A percentile compares a stretch with the other conserved stretches of the same genome.
Evolutionary conservation across 2,113 vertebrate species (phyloP).

Genomic region (Passer montanus): DNA sequence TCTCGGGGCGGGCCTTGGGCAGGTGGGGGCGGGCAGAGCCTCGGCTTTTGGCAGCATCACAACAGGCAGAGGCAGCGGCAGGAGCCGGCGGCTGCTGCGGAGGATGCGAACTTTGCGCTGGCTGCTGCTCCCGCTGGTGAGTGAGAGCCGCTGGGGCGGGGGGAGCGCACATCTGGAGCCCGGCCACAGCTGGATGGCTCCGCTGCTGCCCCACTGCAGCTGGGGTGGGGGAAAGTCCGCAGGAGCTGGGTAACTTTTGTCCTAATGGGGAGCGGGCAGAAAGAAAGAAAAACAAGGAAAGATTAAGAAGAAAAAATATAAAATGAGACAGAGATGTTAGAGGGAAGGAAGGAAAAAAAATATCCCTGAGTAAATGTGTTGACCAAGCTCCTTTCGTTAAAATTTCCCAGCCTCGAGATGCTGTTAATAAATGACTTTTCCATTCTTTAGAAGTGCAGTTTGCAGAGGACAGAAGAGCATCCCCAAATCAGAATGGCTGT

Average conservation of each 20-base stretch:
- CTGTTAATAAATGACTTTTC: not conserved
- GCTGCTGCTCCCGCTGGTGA: constrained; percentile 47
- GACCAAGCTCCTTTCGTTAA: not conserved
- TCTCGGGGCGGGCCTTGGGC: constrained; percentile 39
- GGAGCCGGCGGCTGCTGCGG: not conserved
- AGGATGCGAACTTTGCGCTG: constrained; percentile 56
- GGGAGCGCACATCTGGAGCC: not conserved
- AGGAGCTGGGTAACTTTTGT: not conserved
- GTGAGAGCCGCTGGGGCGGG: not conserved
- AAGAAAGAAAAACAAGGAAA: not conserved
- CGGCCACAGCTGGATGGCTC: not conserved
- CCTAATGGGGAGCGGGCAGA: rapidly evolving
- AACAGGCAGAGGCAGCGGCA: not conserved
- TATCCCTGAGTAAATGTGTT: not conserved
- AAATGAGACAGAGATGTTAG: not conserved
- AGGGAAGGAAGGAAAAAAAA: not conserved
- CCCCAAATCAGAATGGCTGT: not conserved
- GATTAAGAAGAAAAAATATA: rapidly evolving
- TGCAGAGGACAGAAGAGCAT: not conserved
- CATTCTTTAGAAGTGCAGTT: not conserved
- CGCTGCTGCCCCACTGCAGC: not conserved
- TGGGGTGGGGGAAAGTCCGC: rapidly evolving
- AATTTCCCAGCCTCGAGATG: not conserved
- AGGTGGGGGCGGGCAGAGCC: constrained; percentile 14
- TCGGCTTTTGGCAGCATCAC: not conserved